Evolutionary conservation across 1,140 invertebrate species (phyloP), one percentile per base, ranked within the genome.

Genomic region (Patella vulgata): DNA sequence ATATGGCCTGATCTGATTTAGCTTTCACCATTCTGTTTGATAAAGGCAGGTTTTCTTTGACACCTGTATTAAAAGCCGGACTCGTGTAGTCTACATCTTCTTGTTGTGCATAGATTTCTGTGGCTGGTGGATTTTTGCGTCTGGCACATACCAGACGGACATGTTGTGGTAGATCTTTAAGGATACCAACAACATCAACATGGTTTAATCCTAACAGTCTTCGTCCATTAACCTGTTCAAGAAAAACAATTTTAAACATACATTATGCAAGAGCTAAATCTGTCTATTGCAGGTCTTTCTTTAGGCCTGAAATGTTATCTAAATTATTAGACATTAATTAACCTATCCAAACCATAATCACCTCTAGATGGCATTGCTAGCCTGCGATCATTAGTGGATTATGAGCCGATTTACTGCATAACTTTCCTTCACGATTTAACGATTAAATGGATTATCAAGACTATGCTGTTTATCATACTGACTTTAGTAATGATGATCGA

Each of bases 121-220:
- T 77, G 30, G 67, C 57, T 28, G 67, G 59, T 27, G 63, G 52
- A 23, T 59, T 51, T 54, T 68, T 72, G 33, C 71, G 66, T 23
- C 95, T 91, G 39, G 92, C 89, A 83, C 95, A 97, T 47, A 98
- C 94, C 90, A 98, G 93, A 74, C 94, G 90, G 50, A 98, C 95
- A 83, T 94, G 89, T 73, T 94, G 88, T 1, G 96, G 96, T 62
- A 98, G 86, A 81, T 98, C 95, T 86, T 98, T 98, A 19, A 99
- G 86, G 73, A 97, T 96, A 59, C 90, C 91, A 51, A 98, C 96
- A 57, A 98, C 96, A 84, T 97, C 95, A 80, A 95, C 89, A 82
- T 98, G 95, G 86, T 97, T 96, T 87, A 97, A 93, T 43, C 96
- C 96, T 51, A 98, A 87, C n/a, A 99, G 86, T 57, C 93, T 89